A percentile compares a stretch with the other conserved stretches of the same genome.
These are phyloP conservation scores for Ophion obscuratus DNA, from an alignment of 2,888 invertebrate species.

Conservation along the genomic window DNA sequence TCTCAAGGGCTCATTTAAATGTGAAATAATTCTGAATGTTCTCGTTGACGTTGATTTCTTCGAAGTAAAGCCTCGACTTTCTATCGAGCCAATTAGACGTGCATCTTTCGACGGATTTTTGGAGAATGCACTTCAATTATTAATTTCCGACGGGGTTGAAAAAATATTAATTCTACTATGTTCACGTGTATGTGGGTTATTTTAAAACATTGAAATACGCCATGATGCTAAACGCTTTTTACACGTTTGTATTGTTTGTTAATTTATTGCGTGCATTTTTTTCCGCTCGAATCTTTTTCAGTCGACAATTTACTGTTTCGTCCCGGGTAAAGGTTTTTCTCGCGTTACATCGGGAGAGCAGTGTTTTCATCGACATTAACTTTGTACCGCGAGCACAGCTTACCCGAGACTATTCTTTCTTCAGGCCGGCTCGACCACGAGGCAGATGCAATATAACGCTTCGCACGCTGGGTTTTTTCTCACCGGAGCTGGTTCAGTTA, in stretches of 20 bases:
- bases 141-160: not conserved
- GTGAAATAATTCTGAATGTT: too few species aligned
- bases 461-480: slow-evolving; percentile 17
- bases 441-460: not conserved
- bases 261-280: not conserved
- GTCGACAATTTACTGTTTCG: not conserved
- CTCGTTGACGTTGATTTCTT: too few species aligned
- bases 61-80: not conserved
- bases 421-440: slow-evolving; percentile 22
- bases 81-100: not conserved
- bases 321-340: not conserved
- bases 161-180: not conserved
- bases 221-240: not conserved
- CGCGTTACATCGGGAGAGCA: not conserved
- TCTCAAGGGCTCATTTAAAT: too few species aligned
- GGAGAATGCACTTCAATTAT: not conserved
- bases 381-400: not conserved
- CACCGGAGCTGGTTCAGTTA: slow-evolving; percentile 7
- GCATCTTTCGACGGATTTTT: not conserved
- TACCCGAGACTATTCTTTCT: slow-evolving; percentile 7
- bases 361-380: not conserved
- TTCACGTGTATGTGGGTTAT: not conserved
- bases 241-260: not conserved
- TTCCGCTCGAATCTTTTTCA: not conserved
- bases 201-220: not conserved